Conservation (phyloP, 2,113 vertebrate species). For the Vulpes vulpes region DNA sequence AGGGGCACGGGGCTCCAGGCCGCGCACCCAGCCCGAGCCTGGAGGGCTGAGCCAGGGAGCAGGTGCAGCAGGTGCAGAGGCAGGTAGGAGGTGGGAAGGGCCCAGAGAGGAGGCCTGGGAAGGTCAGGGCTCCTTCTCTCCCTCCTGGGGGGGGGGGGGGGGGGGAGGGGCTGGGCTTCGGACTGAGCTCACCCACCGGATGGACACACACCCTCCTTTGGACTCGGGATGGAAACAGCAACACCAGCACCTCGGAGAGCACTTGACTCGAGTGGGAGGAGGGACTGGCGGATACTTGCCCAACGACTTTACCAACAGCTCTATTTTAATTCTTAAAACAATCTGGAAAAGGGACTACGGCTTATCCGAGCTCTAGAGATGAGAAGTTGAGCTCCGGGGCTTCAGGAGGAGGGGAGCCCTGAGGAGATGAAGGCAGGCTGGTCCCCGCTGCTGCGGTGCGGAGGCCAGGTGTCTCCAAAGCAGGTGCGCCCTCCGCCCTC, state of each 20-base stretch:
- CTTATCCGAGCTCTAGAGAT: neutral
- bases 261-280: neutral
- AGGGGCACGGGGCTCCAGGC: neutral
- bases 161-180: neutral
- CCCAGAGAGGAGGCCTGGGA: neutral
- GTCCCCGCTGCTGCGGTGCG: no score
- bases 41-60: neutral
- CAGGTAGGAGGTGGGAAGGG: neutral
- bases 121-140: neutral
- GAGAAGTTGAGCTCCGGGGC: neutral
- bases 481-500: no score
- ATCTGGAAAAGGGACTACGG: neutral
- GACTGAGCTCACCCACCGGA: no score
- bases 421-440: neutral
- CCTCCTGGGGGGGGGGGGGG: neutral
- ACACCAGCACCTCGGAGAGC: neutral
- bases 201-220: neutral
- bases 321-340: constrained; percentile 23
- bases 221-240: neutral
- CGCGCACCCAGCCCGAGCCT: neutral
- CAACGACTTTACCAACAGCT: neutral
- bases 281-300: neutral
- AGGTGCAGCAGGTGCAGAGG: no score
- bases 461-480: no score
- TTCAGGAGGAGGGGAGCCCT: neutral